Conservation (phyloP, 2,888 invertebrate species). For the Lissonota sp. region DNA sequence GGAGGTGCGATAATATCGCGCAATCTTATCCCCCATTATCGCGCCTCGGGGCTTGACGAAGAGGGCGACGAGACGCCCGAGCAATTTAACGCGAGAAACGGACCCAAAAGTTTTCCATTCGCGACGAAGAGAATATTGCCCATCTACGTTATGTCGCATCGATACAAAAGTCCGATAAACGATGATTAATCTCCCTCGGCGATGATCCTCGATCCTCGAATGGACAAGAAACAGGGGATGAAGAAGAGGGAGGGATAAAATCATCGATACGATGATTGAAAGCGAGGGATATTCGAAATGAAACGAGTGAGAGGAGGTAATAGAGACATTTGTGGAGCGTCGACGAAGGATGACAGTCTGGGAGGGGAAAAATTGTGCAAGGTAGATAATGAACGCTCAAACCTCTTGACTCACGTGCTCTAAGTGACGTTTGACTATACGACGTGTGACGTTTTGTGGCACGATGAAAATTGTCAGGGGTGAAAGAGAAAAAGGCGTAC, state of each 20-base stretch:
- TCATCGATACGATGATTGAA: neutral
- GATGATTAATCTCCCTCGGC: neutral
- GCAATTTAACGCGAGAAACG: slow-evolving; percentile 19
- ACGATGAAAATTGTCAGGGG: slow-evolving; percentile 28
- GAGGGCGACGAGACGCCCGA: slow-evolving; percentile 45
- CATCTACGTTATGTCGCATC: neutral
- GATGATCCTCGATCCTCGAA: too few species aligned
- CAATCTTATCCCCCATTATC: slow-evolving; percentile 79
- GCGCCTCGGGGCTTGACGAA: slow-evolving; percentile 64
- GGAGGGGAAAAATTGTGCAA: slow-evolving; percentile 27
- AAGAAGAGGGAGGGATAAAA: slow-evolving; percentile 4
- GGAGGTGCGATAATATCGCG: slow-evolving; percentile 58
- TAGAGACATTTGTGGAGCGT: slow-evolving; percentile 24
- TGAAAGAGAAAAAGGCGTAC: slow-evolving; percentile 28
- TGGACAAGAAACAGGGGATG: too few species aligned
- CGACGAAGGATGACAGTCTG: slow-evolving; percentile 34
- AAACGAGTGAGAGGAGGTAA: slow-evolving; percentile 13
- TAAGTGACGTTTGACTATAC: slow-evolving; percentile 46
- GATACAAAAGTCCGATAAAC: slow-evolving; percentile 12
- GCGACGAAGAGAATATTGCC: slow-evolving; percentile 23
- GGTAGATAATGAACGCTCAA: slow-evolving; percentile 45
- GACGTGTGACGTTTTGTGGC: neutral
- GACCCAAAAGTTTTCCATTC: slow-evolving; percentile 19
- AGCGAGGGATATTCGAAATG: slow-evolving; percentile 15
- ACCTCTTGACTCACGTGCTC: slow-evolving; percentile 21